These are phyloP conservation scores for Labia minor DNA, from an alignment of 2,888 invertebrate species.

Conservation along the genomic window DNA sequence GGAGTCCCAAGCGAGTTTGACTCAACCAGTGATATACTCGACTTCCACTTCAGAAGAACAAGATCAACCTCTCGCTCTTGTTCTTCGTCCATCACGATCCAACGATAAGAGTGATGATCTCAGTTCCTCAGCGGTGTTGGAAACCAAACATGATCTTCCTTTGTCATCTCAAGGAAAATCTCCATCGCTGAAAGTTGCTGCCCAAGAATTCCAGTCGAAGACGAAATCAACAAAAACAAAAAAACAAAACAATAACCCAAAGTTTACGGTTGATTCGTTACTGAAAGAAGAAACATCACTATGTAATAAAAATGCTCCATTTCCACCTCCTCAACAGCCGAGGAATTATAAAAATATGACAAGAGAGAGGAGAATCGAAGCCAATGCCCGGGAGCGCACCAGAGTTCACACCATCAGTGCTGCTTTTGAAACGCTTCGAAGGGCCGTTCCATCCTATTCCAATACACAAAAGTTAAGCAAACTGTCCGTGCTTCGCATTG, in stretches of 20 bases:
- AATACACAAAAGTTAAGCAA: slow-evolving; percentile 90
- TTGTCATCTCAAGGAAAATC: neutral
- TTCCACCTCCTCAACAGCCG: slow-evolving; percentile 42
- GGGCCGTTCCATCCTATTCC: slow-evolving; percentile 79
- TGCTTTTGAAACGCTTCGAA: slow-evolving; percentile 79
- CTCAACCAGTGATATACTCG: slow-evolving; percentile 22
- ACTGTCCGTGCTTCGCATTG: slow-evolving; percentile 81
- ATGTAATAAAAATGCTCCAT: neutral
- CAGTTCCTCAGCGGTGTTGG: no score
- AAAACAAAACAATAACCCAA: neutral
- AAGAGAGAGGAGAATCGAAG: slow-evolving; percentile 81
- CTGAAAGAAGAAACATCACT: neutral
- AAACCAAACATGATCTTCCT: neutral
- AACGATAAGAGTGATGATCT: slow-evolving; percentile 15
- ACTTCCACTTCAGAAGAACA: slow-evolving; percentile 34
- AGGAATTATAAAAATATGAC: slow-evolving; percentile 95
- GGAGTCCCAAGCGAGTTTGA: slow-evolving; percentile 22
- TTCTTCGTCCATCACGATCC: slow-evolving; percentile 32
- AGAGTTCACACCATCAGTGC: slow-evolving; percentile 92
- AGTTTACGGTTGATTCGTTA: neutral
- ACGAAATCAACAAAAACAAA: neutral
- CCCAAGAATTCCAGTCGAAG: no score
- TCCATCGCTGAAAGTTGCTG: no score
- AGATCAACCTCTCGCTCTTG: slow-evolving; percentile 53
- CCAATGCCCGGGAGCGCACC: slow-evolving; percentile 85